Evolutionary conservation across 1,140 invertebrate genomes (phyloP).

Genomic region (Sitobion miscanthi): DNA sequence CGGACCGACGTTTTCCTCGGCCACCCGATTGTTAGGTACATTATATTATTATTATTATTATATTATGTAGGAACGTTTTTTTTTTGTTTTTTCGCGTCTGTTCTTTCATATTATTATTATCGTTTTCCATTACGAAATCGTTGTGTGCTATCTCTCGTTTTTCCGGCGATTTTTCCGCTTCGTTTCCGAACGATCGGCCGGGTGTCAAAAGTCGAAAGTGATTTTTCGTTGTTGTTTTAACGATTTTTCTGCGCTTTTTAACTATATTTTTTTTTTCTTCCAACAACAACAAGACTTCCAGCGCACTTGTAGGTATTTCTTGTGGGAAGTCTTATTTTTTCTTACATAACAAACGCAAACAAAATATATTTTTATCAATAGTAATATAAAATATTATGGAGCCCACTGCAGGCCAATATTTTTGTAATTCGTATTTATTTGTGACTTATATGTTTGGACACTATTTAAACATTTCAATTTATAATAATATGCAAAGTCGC

Average conservation of each 20-base stretch:
- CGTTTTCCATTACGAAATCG: background rate
- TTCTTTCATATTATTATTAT: too few species aligned
- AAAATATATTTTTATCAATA: too few species aligned
- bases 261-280: background rate
- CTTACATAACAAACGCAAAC: too few species aligned
- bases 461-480: too few species aligned
- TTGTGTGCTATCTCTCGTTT: background rate
- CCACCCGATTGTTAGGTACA: background rate
- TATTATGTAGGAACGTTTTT: background rate
- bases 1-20: background rate
- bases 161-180: background rate
- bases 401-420: background rate
- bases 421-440: background rate
- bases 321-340: too few species aligned
- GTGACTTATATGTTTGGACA: too few species aligned
- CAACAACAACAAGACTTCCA: too few species aligned
- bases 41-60: background rate
- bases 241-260: background rate
- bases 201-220: background rate
- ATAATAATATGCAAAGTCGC: too few species aligned
- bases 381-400: background rate
- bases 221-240: background rate
- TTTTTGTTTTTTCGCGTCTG: background rate
- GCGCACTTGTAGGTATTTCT: too few species aligned
- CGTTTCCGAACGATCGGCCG: background rate